Evolutionary conservation across 2,888 invertebrate genomes (phyloP).

Genomic region (Drosophila diplacantha): DNA sequence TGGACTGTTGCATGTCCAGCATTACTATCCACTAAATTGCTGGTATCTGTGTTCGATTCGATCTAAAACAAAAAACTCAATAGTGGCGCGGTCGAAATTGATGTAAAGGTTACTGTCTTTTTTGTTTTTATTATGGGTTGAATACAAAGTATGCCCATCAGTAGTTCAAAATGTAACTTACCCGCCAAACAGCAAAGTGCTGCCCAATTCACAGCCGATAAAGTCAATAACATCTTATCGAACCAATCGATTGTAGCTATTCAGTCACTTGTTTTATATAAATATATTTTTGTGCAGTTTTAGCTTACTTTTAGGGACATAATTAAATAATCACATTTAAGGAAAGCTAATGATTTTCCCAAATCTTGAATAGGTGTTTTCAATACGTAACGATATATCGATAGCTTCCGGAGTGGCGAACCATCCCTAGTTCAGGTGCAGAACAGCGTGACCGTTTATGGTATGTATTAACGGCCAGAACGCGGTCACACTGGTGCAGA

Average conservation of each 20-base stretch:
- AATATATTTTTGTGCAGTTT: no score
- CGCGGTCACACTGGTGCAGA: constrained; percentile 18
- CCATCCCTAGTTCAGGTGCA: background rate
- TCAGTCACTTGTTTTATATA: background rate
- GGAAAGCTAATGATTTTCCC: no score
- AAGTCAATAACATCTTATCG: background rate
- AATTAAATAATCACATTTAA: no score
- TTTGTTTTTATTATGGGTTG: no score
- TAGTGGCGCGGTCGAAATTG: background rate
- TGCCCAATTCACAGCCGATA: background rate
- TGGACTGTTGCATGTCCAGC: background rate
- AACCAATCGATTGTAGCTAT: background rate
- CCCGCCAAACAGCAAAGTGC: background rate
- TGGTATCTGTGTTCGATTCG: background rate
- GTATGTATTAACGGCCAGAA: background rate
- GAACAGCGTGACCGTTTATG: constrained; percentile 6
- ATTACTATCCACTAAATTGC: background rate
- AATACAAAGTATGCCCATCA: no score
- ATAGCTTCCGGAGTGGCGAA: background rate
- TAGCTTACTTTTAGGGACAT: no score
- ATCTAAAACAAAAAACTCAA: background rate
- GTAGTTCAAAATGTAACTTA: background rate
- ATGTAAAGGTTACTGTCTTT: background rate
- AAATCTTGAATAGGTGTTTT: no score
- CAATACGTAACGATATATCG: background rate